Evolutionary conservation across 2,888 invertebrate species (phyloP).

Genomic region (Osedax frankpressi): DNA sequence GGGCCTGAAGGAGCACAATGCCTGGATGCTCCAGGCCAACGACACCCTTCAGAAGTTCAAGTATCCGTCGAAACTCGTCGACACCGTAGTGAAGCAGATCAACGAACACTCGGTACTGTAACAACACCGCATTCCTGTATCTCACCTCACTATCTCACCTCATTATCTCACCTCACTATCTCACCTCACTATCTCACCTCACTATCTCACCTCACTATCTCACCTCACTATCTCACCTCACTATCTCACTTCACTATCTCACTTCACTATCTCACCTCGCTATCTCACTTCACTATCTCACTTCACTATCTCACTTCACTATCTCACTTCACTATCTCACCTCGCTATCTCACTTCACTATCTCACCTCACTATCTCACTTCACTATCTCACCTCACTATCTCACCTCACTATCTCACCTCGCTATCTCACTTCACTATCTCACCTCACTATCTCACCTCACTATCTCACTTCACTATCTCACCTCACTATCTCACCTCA

Average conservation of each 20-base stretch:
- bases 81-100: conserved; percentile 38
- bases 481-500: background rate
- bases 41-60: conserved; percentile 41
- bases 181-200: background rate
- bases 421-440: background rate
- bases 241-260: background rate
- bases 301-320: background rate
- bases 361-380: background rate
- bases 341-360: background rate
- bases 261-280: background rate
- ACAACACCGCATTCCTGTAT: conserved; percentile 3
- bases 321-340: background rate
- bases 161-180: background rate
- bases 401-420: background rate
- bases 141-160: background rate
- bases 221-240: too few relatives aligned
- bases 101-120: conserved; percentile 38
- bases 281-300: background rate
- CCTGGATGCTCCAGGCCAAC: conserved; percentile 44
- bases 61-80: conserved; percentile 43
- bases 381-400: conserved; percentile 1
- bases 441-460: too few relatives aligned
- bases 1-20: conserved; percentile 43
- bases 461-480: background rate
- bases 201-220: background rate